Evolutionary conservation across 1,140 invertebrate genomes (phyloP).

Genomic region (Meloidogyne exigua): DNA sequence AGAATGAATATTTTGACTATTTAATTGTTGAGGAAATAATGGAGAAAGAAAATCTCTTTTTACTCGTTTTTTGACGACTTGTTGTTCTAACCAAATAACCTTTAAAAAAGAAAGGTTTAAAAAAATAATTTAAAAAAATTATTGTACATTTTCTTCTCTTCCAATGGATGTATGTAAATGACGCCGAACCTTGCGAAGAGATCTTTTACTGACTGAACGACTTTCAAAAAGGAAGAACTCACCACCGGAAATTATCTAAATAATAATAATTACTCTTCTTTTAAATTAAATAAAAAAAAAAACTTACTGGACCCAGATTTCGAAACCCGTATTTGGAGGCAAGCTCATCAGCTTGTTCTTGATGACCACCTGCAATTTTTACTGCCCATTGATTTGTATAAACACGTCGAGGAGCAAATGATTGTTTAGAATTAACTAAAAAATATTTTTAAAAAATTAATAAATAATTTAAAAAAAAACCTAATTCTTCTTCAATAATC

Average conservation of each 20-base stretch:
- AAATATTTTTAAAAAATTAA: neutral
- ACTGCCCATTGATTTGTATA: conserved; percentile 62
- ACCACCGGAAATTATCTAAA: conserved; percentile 32
- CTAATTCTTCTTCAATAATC: neutral
- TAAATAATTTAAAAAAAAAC: neutral
- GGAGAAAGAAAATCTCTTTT: conserved; percentile 75
- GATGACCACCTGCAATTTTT: conserved; percentile 49
- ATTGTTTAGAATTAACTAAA: conserved; percentile 1
- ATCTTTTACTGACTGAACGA: conserved; percentile 17
- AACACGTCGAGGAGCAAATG: neutral
- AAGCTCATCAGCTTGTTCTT: conserved; percentile 51
- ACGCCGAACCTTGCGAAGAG: conserved; percentile 33
- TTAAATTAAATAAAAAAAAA: conserved; percentile 8
- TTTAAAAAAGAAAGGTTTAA: conserved; percentile 63
- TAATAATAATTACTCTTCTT: too few relatives aligned
- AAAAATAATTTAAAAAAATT: neutral
- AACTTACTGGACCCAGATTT: conserved; percentile 57
- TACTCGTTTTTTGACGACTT: conserved; percentile 79
- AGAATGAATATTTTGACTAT: neutral
- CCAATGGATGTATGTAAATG: conserved; percentile 29
- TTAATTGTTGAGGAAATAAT: neutral
- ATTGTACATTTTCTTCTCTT: conserved; percentile 36
- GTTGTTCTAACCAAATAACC: conserved; percentile 90
- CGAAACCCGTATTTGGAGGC: conserved; percentile 62
- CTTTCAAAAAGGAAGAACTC: conserved; percentile 46